Percentiles rank a stretch among this genome's conserved stretches.
phyloP scores from a whole-genome alignment of 1,140 invertebrate genomes.

The Lasioglossum baleicum region DNA sequence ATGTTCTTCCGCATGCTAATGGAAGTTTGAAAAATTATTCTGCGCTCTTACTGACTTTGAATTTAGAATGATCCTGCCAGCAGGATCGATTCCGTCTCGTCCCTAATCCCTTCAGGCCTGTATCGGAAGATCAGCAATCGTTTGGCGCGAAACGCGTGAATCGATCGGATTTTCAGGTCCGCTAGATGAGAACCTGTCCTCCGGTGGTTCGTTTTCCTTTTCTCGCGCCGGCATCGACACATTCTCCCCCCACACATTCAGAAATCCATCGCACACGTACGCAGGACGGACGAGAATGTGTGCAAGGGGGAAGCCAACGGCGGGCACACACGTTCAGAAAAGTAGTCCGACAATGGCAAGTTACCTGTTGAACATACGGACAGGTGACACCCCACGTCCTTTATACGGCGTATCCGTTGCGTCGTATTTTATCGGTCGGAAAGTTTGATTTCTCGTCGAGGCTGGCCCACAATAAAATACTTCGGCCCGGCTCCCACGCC shows the following conservation, averaged over 20 bases:
- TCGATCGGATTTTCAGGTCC: slow-evolving; percentile 64
- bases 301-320: slow-evolving; percentile 6
- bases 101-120: slow-evolving; percentile 36
- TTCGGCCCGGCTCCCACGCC: slow-evolving; percentile 74
- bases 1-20: no score
- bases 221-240: slow-evolving; percentile 28
- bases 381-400: slow-evolving; percentile 75
- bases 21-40: no score
- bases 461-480: slow-evolving; percentile 64
- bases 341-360: slow-evolving; percentile 64
- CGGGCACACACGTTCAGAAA: slow-evolving; percentile 18
- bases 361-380: slow-evolving; percentile 77
- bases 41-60: no score
- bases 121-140: slow-evolving; percentile 28
- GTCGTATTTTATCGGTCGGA: slow-evolving; percentile 64
- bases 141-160: slow-evolving; percentile 52
- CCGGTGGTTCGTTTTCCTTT: slow-evolving; percentile 39
- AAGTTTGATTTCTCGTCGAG: slow-evolving; percentile 73
- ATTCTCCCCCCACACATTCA: slow-evolving; percentile 13
- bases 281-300: slow-evolving; percentile 9
- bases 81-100: no score
- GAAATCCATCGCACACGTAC: slow-evolving; percentile 37
- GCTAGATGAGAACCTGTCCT: slow-evolving; percentile 63
- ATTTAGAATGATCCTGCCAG: no score
- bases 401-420: slow-evolving; percentile 69